A percentile compares a stretch with the other conserved stretches of the same genome.
Evolutionary conservation across 35 echinoderm and acorn worm species (phyloP).

Genomic region (Anneissia japonica): DNA sequence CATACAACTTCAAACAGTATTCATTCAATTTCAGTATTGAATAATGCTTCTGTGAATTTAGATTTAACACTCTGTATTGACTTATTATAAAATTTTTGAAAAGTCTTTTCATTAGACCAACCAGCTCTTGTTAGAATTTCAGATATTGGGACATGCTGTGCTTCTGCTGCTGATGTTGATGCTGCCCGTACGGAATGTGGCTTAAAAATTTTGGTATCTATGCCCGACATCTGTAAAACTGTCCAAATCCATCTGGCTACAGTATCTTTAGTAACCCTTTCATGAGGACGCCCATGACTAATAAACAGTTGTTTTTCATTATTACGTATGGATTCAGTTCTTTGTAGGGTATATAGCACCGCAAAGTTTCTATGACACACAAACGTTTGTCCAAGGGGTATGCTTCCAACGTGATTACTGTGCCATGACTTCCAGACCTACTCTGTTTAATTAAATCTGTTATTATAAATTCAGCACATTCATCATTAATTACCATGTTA

Average conservation of each 20-base stretch:
- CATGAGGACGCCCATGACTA: constrained; percentile 13
- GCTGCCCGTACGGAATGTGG: constrained; percentile 12
- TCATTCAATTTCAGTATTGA: too few relatives aligned
- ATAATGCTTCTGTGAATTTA: too few relatives aligned
- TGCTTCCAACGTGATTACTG: not conserved
- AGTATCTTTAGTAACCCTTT: constrained; percentile 18
- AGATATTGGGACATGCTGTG: constrained; percentile 1
- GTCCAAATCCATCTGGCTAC: constrained; percentile 22
- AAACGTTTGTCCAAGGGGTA: not conserved
- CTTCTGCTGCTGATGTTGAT: constrained; percentile 17
- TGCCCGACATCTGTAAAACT: constrained; percentile 7
- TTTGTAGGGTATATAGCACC: not conserved
- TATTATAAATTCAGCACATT: not conserved
- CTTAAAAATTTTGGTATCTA: constrained; percentile 33
- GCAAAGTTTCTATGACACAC: too few relatives aligned
- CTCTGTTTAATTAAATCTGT: not conserved
- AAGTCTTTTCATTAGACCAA: constrained; percentile 24
- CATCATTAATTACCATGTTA: too few relatives aligned
- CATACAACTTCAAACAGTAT: too few relatives aligned
- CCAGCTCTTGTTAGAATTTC: constrained; percentile 33
- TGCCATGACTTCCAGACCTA: constrained; percentile 3
- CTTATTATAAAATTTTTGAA: too few relatives aligned
- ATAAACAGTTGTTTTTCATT: constrained; percentile 3
- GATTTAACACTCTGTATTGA: too few relatives aligned
- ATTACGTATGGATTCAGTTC: too few relatives aligned